Percentiles rank a stretch among this genome's conserved stretches.
Conservation (phyloP, 2,797 vertebrate species). For the Austrolebias charrua region DNA sequence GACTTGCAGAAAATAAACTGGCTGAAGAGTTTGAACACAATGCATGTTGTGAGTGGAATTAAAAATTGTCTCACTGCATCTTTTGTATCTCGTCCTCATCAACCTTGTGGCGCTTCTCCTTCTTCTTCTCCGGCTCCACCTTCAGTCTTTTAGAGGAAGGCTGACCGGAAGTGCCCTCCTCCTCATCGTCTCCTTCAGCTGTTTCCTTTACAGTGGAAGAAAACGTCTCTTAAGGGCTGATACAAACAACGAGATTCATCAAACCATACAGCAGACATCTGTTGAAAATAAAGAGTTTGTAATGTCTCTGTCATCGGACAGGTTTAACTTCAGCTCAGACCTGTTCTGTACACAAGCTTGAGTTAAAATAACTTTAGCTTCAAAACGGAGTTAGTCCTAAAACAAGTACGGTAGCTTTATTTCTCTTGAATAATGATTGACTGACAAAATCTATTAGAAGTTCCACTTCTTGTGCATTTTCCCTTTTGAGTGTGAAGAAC, state of each 20-base stretch:
- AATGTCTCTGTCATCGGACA: too few relatives aligned
- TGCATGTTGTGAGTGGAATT: neutral
- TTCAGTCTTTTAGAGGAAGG: conserved; percentile 85
- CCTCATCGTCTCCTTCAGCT: conserved; percentile 76
- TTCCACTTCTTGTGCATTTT: too few relatives aligned
- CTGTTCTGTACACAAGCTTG: too few relatives aligned
- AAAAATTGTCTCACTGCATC: conserved; percentile 90
- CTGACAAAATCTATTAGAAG: too few relatives aligned
- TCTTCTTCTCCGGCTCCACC: conserved; percentile 91
- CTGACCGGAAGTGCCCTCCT: conserved; percentile 78
- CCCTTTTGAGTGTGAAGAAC: too few relatives aligned
- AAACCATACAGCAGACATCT: neutral
- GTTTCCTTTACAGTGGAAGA: conserved; percentile 54
- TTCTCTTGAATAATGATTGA: too few relatives aligned
- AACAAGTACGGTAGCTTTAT: too few relatives aligned
- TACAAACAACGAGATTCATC: neutral
- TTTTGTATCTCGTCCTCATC: conserved; percentile 99
- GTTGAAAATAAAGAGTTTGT: neutral
- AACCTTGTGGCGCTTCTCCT: conserved; percentile 94
- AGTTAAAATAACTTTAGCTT: too few relatives aligned
- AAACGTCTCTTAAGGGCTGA: neutral
- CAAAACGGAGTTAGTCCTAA: too few relatives aligned
- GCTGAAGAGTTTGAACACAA: neutral
- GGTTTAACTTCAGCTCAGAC: too few relatives aligned
- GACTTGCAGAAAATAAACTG: neutral